A percentile compares a stretch with the other conserved stretches of the same genome.
phyloP scores from a whole-genome alignment of 2,113 vertebrate genomes.

The Aphelocoma coerulescens region DNA sequence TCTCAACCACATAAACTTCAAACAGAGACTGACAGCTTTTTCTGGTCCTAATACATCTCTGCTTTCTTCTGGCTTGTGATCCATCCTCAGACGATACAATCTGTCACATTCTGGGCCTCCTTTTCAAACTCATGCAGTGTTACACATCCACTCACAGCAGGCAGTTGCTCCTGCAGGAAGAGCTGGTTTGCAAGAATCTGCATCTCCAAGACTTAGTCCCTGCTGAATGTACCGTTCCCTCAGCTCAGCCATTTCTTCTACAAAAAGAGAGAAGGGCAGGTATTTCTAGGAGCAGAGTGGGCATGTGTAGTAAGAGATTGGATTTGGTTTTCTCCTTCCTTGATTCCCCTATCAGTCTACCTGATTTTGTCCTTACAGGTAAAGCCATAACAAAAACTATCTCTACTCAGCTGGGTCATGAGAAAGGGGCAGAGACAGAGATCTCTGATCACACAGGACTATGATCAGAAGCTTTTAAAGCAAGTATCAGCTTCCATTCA shows the following conservation, averaged over 20 bases:
- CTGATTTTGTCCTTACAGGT: not conserved
- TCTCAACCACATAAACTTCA: not conserved
- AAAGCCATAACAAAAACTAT: not conserved
- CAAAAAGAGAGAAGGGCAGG: not conserved
- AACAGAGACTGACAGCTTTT: not conserved
- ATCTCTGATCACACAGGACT: not conserved
- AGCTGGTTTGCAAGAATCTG: not conserved
- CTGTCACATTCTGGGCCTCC: not conserved
- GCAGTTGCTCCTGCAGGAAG: not conserved
- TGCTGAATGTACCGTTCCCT: not conserved
- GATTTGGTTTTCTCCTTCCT: not conserved
- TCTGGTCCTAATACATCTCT: not conserved
- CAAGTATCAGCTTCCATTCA: not conserved
- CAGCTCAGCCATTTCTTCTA: not conserved
- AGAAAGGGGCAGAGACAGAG: not conserved
- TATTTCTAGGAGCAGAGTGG: not conserved
- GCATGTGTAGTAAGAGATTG: not conserved
- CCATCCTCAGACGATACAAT: not conserved
- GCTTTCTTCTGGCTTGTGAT: not conserved
- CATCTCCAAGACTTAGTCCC: not conserved
- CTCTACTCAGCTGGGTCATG: not conserved
- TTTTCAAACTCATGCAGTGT: not conserved
- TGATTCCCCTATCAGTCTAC: not conserved
- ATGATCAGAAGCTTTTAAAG: not conserved
- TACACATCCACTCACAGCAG: not conserved